Conservation (phyloP, 2,113 vertebrate genomes). For the Callionymus lyra region DNA sequence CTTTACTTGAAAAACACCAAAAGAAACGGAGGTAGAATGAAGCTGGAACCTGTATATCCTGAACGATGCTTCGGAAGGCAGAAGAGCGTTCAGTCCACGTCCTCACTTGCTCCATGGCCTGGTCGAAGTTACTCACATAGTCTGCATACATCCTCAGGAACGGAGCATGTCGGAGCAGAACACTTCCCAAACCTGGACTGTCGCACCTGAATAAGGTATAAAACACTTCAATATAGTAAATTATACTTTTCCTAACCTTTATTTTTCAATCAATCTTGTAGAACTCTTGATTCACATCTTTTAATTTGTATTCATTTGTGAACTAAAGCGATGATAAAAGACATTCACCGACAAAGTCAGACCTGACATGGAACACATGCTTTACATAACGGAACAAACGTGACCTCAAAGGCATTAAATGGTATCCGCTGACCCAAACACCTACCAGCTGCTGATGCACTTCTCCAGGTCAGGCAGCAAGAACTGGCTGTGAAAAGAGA, state of each 20-base stretch:
- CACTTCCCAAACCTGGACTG: slow-evolving; percentile 73
- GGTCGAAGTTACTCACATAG: slow-evolving; percentile 76
- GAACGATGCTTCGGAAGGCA: slow-evolving; percentile 71
- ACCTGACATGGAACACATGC: no score
- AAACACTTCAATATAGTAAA: background rate
- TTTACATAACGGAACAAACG: no score
- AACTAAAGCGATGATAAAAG: no score
- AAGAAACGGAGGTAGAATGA: no score
- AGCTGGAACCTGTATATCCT: slow-evolving; percentile 79
- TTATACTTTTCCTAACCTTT: background rate
- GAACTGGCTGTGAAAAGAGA: slow-evolving; percentile 80
- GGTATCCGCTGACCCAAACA: background rate
- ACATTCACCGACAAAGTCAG: no score
- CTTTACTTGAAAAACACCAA: no score
- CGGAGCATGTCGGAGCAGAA: slow-evolving; percentile 77
- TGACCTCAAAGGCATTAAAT: no score
- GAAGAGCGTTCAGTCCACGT: slow-evolving; percentile 74
- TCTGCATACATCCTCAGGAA: slow-evolving; percentile 88
- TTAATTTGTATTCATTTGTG: no score
- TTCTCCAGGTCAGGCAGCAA: slow-evolving; percentile 78
- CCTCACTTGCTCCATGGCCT: slow-evolving; percentile 73
- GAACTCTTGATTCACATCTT: no score
- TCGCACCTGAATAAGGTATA: slow-evolving; percentile 49
- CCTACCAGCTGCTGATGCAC: slow-evolving; percentile 76
- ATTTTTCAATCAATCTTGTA: background rate